These are phyloP conservation scores for Thereuonema tuberculata DNA, from an alignment of 1,140 invertebrate genomes.

Conservation along the genomic window DNA sequence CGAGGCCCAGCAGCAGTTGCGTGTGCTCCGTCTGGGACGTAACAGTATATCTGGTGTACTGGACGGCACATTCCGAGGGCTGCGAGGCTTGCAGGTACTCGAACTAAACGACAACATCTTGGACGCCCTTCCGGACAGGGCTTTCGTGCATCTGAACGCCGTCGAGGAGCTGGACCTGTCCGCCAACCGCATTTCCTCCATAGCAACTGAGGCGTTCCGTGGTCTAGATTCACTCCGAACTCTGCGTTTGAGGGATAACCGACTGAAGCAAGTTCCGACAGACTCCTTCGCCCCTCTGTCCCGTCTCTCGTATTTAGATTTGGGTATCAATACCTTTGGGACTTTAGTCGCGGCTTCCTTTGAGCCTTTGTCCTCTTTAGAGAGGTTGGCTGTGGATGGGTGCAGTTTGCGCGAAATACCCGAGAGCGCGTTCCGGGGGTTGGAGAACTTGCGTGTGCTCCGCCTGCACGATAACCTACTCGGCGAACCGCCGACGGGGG, in stretches of 20 bases:
- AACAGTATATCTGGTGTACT: conserved; percentile 67
- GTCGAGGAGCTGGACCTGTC: conserved; percentile 75
- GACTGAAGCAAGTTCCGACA: conserved; percentile 51
- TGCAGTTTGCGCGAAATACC: conserved; percentile 62
- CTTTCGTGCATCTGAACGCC: conserved; percentile 56
- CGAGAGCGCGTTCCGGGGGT: conserved; percentile 53
- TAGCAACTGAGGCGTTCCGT: conserved; percentile 61
- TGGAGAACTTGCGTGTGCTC: conserved; percentile 53
- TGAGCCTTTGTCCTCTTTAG: conserved; percentile 51
- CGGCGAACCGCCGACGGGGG: conserved; percentile 55
- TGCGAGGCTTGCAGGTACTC: conserved; percentile 58
- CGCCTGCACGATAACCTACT: conserved; percentile 65
- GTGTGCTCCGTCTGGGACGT: conserved; percentile 64
- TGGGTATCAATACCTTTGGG: conserved; percentile 66
- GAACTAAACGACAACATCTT: conserved; percentile 69
- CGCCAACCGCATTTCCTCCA: conserved; percentile 64
- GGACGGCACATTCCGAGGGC: conserved; percentile 53
- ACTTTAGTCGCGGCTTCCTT: conserved; percentile 57
- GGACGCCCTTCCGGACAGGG: conserved; percentile 48
- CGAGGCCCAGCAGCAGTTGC: conserved; percentile 29
- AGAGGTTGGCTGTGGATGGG: conserved; percentile 59
- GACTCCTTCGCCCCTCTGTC: conserved; percentile 45
- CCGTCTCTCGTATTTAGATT: conserved; percentile 42
- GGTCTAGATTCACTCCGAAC: conserved; percentile 57
- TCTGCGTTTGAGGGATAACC: conserved; percentile 72